Conservation (phyloP, 2,113 vertebrate genomes). For the Hippolais icterina region DNA sequence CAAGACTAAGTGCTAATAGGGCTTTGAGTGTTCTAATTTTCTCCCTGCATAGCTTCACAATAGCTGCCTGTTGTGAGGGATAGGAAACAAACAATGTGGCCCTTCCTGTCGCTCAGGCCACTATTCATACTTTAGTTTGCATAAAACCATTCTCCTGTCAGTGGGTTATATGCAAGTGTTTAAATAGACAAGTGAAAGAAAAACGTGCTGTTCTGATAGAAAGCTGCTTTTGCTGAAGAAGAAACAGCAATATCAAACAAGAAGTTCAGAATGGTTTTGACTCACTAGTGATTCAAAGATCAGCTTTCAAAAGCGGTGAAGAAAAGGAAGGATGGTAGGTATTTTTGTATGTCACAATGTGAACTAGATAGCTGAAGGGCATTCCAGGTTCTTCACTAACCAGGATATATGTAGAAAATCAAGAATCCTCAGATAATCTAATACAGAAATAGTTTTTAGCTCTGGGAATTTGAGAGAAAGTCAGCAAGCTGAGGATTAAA, state of each 20-base stretch:
- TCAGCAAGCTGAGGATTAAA: not conserved
- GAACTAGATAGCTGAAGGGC: not conserved
- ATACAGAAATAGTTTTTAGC: not conserved
- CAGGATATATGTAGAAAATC: not conserved
- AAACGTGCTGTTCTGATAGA: not conserved
- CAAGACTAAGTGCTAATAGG: not conserved
- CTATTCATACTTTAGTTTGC: not conserved
- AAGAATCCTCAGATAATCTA: not conserved
- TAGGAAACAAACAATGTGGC: not conserved
- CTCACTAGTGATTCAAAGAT: not conserved
- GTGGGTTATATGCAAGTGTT: not conserved
- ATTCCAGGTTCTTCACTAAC: not conserved
- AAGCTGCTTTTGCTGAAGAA: not conserved
- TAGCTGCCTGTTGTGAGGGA: not conserved
- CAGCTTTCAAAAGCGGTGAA: not conserved
- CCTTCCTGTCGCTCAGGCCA: not conserved
- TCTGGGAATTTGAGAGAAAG: not conserved
- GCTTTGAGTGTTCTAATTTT: not conserved
- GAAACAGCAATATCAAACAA: not conserved
- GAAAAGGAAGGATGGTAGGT: not conserved
- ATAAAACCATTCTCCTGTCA: not conserved
- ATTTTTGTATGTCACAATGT: not conserved
- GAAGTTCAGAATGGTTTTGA: not conserved
- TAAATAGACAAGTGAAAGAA: not conserved
- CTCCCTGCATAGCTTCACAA: not conserved